phyloP scores from a whole-genome alignment of 2,113 vertebrate species.

The Drymodes brunneopygia region DNA sequence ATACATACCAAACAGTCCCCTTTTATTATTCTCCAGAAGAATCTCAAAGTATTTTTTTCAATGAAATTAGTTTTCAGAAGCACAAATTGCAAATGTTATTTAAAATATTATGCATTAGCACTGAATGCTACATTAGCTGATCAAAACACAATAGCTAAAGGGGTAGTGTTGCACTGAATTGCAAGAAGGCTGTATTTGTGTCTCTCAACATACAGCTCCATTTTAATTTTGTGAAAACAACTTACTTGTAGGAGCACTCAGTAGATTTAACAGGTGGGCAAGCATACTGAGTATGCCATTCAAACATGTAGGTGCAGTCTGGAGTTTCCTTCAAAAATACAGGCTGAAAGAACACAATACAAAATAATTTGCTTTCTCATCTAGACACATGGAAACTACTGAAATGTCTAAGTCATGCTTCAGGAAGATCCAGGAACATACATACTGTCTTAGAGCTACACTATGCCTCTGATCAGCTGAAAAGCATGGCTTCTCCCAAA shows the following conservation, averaged over 20 bases:
- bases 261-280: slow-evolving; percentile 83
- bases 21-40: neutral
- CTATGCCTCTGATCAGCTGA: neutral
- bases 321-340: slow-evolving; percentile 88
- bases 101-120: neutral
- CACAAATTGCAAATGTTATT: neutral
- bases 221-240: neutral
- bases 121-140: neutral
- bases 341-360: slow-evolving; percentile 57
- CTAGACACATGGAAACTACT: neutral
- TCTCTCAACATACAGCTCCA: neutral
- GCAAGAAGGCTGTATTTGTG: neutral
- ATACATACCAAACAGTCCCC: neutral
- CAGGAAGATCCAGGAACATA: neutral
- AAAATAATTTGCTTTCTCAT: neutral
- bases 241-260: slow-evolving; percentile 90
- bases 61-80: neutral
- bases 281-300: slow-evolving; percentile 86
- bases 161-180: neutral
- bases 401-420: neutral
- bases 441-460: neutral
- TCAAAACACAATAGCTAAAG: neutral
- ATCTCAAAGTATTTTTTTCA: neutral
- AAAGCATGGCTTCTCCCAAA: neutral
- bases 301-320: slow-evolving; percentile 92